Evolutionary conservation across 2,113 vertebrate species (phyloP).

Genomic region (Tenrec ecaudatus): DNA sequence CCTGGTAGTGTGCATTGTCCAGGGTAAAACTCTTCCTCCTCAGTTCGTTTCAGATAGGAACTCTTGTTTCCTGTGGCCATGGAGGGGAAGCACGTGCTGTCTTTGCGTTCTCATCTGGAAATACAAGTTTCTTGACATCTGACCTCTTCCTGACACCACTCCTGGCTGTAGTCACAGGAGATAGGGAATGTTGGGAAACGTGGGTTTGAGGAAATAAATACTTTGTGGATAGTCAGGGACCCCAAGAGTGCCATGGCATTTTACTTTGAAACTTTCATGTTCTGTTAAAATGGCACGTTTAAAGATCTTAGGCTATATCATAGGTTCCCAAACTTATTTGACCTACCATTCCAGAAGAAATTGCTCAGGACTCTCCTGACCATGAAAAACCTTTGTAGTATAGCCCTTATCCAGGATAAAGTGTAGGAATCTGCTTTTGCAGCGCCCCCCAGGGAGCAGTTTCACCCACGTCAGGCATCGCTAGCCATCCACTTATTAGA

Average conservation of each 20-base stretch:
- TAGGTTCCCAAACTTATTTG: too few species aligned
- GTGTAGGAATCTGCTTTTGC: too few species aligned
- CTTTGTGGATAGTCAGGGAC: neutral
- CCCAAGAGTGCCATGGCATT: neutral
- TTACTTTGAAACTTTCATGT: neutral
- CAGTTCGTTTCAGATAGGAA: neutral
- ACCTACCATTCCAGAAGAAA: too few species aligned
- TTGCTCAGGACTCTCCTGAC: too few species aligned
- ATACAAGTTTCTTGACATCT: neutral
- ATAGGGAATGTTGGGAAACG: neutral
- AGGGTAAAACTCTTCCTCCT: neutral
- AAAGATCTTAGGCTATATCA: conserved; percentile 3
- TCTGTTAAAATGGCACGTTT: conserved; percentile 9
- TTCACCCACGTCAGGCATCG: too few species aligned
- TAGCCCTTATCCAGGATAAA: too few species aligned
- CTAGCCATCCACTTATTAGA: neutral
- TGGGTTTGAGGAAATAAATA: neutral
- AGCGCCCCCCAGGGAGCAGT: too few species aligned
- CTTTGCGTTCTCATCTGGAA: conserved; percentile 18
- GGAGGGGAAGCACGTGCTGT: neutral
- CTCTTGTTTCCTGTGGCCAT: neutral
- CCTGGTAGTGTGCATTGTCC: neutral
- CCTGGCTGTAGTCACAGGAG: neutral
- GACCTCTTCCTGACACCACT: neutral
- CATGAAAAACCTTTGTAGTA: too few species aligned